Evolutionary conservation across 2,797 vertebrate genomes (phyloP), one percentile per base, ranked within the genome.

Genomic region (Premnoplex brunnescens): DNA sequence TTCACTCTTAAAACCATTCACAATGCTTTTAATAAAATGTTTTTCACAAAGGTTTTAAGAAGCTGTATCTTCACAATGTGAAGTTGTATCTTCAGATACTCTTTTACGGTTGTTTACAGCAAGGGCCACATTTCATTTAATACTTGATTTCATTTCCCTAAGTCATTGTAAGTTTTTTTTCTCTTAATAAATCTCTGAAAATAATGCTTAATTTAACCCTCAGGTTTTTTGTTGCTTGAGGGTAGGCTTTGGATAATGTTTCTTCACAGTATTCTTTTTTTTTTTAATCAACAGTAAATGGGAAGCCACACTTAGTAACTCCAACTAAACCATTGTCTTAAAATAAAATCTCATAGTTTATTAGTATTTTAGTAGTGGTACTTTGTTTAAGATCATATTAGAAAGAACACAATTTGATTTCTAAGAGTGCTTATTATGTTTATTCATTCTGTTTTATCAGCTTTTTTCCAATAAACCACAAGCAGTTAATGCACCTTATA

Each of bases 401-500:
- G 21, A 59, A 71, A 88, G 56, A 36, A 12, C 18, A 17, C 73
- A 52, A 22, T 34, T 91, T 96, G 63, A 39, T 95, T 96, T 85
- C 63, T 85, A 66, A 73, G 86, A 34, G 51, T 72, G 34, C 78
- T 97, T 14, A 88, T 81, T 95, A 4, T 91, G 36, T 95, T 96
- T 97, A 94, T 93, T 96, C 85, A 44, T 97, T 97, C 92, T 97
- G 76, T 89, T 97, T 98, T 71, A 83, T 95, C 93, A 96, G 96
- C 81, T 95, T 87, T 91, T 96, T 97, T 62, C 94, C 95, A 92
- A 96, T 97, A 93, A 84, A 91, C 96, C 91, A 87, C 91, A 96
- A 96, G 94, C 97, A 97, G 89, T 96, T 97, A 96, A 87, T 93
- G 85, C 95, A 44, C 89, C 88, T 96, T 93, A 74, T 60, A 63